Evolutionary conservation across 2,888 invertebrate genomes (phyloP), one percentile per base, ranked within the genome.

Genomic region (Dynastes grantii): DNA sequence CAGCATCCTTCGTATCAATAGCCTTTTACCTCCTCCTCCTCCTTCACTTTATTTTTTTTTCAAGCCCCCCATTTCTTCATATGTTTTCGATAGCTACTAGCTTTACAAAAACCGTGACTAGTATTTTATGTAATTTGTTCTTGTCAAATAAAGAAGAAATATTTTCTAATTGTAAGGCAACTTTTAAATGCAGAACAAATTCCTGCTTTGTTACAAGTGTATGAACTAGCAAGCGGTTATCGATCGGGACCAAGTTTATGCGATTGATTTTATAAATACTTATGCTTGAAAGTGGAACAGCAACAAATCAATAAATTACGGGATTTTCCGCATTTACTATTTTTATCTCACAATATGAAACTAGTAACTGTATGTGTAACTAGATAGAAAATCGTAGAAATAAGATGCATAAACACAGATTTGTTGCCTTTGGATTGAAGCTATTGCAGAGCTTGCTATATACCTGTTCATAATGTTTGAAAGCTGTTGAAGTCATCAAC

Each of bases 241-340:
- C 37, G 61, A 61, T 22, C 9, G 58, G 55, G 49, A 58, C 58
- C 27, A 73, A 73, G 22, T 58, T 73, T 11, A 9, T 40, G 61
- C 58, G 58, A 58, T 73, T 73, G 22, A 58, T 58, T 40, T 16
- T 40, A 8, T 58, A 73, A 58, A 73, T 53, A 73, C 53, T 45
- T 40, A 40, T 27, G n/a, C 6, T 73, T 22, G 73, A 73, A 73
- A 73, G 73, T 73, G 61, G 73, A 73, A 61, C 73, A 61, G 13
- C 40, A 27, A 22, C 45, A 58, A 16, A 58, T 13, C 37, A 58
- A 73, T 73, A 61, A 45, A 16, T 73, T 73, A 27, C 16, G 8
- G 11, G 45, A 11, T 58, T 58, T 73, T 73, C 61, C 40, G 61
- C 45, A 58, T 58, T 22, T 61, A 9, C 53, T 9, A 11, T 73